Evolutionary conservation across 2,888 invertebrate genomes (phyloP).

Genomic region (Serripes groenlandicus): DNA sequence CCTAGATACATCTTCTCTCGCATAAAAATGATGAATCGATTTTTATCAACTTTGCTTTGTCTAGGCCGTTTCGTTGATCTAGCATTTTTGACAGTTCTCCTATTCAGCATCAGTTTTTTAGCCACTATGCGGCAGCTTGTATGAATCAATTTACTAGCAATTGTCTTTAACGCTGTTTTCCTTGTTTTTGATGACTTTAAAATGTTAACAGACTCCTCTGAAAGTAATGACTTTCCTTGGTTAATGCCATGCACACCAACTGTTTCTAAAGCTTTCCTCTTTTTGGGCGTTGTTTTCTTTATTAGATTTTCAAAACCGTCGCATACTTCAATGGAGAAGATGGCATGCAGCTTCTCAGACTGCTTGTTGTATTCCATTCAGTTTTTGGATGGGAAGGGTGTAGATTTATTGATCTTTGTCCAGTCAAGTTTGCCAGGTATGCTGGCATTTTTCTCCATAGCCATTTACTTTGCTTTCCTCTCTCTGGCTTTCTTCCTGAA

Average conservation of each 20-base stretch:
- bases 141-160: slow-evolving; percentile 30
- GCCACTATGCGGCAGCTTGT: slow-evolving; percentile 21
- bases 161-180: slow-evolving; percentile 38
- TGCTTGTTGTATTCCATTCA: slow-evolving; percentile 40
- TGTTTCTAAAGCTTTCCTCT: slow-evolving; percentile 37
- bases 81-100: slow-evolving; percentile 31
- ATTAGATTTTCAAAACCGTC: slow-evolving; percentile 29
- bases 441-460: no score
- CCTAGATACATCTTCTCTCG: slow-evolving; percentile 39
- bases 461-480: slow-evolving; percentile 36
- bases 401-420: slow-evolving; percentile 12
- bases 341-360: slow-evolving; percentile 39
- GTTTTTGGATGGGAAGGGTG: slow-evolving; percentile 46
- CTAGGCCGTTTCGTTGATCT: slow-evolving; percentile 35
- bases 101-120: slow-evolving; percentile 33
- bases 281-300: slow-evolving; percentile 41
- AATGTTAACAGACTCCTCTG: no score
- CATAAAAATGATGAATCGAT: slow-evolving; percentile 27
- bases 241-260: no score
- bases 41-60: slow-evolving; percentile 33
- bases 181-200: slow-evolving; percentile 36
- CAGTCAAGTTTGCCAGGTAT: slow-evolving; percentile 5
- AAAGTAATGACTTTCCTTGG: slow-evolving; percentile 31
- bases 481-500: slow-evolving; percentile 50
- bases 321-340: slow-evolving; percentile 50